Evolutionary conservation across 37 sponge, comb jelly and placozoan species (phyloP).

Genomic region (Diacarnus erythraeanus): DNA sequence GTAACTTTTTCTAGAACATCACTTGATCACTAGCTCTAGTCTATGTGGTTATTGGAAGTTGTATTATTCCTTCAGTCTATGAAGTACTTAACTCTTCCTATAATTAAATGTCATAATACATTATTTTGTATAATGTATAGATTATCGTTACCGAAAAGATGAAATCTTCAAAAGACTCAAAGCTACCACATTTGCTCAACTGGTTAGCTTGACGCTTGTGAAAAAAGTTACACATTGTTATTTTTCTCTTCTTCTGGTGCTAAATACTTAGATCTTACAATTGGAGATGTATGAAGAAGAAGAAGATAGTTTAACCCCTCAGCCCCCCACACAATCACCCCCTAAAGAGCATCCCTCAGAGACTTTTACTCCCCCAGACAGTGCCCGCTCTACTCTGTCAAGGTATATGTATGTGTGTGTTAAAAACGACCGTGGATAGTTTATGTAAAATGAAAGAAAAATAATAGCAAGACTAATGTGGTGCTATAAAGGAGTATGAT

Average conservation of each 20-base stretch:
- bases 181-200: constrained; percentile 93
- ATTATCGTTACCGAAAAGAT: constrained; percentile 89
- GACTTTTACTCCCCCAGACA: constrained; percentile 49
- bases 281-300: constrained; percentile 4
- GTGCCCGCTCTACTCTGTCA: constrained; percentile 75
- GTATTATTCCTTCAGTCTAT: not conserved
- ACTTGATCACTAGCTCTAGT: too few species aligned
- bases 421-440: too few species aligned
- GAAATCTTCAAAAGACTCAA: constrained; percentile 97
- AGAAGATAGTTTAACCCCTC: not conserved
- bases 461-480: too few species aligned
- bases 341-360: not conserved
- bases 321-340: not conserved
- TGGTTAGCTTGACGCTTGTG: constrained; percentile 50
- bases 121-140: constrained; percentile 29
- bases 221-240: too few species aligned
- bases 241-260: too few species aligned
- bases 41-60: too few species aligned
- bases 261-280: constrained; percentile 11
- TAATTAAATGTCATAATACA: not conserved
- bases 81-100: not conserved
- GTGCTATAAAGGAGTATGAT: too few species aligned
- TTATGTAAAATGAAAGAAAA: too few species aligned
- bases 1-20: too few species aligned
- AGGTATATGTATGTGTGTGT: too few species aligned